phyloP scores from a whole-genome alignment of 2,797 vertebrate genomes.

The Chelonia mydas region DNA sequence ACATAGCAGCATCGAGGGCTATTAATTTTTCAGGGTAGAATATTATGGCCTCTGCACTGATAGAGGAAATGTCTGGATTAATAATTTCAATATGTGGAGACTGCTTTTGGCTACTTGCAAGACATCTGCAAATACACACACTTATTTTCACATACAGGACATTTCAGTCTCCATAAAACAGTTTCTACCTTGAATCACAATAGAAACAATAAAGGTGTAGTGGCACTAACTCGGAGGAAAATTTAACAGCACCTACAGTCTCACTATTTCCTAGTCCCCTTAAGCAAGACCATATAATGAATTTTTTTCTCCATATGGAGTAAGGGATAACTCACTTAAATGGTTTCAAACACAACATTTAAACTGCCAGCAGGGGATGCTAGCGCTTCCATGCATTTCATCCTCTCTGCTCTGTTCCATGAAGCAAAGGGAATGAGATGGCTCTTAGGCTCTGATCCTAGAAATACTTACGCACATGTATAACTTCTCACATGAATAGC shows the following conservation, averaged over 20 bases:
- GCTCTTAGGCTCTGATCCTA: neutral
- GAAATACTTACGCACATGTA: neutral
- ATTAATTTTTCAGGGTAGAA: conserved; percentile 33
- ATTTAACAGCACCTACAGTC: neutral
- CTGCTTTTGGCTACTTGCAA: neutral
- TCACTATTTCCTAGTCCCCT: neutral
- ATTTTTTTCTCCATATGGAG: neutral
- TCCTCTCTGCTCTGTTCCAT: neutral
- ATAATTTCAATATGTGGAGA: neutral
- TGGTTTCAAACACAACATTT: neutral
- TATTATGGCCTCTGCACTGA: neutral
- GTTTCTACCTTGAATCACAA: neutral
- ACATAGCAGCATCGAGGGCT: neutral
- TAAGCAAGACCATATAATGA: neutral
- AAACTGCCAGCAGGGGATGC: neutral
- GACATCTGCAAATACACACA: neutral
- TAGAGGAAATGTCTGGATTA: conserved; percentile 6
- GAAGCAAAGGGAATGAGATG: neutral
- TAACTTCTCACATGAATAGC: neutral
- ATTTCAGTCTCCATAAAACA: neutral
- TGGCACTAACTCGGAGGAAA: neutral
- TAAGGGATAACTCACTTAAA: neutral
- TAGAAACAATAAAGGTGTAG: neutral
- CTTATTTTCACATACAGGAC: neutral
- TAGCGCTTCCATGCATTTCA: neutral